These are phyloP conservation scores for Chaetorhynchus papuensis DNA, from an alignment of 2,113 vertebrate genomes.

Conservation along the genomic window DNA sequence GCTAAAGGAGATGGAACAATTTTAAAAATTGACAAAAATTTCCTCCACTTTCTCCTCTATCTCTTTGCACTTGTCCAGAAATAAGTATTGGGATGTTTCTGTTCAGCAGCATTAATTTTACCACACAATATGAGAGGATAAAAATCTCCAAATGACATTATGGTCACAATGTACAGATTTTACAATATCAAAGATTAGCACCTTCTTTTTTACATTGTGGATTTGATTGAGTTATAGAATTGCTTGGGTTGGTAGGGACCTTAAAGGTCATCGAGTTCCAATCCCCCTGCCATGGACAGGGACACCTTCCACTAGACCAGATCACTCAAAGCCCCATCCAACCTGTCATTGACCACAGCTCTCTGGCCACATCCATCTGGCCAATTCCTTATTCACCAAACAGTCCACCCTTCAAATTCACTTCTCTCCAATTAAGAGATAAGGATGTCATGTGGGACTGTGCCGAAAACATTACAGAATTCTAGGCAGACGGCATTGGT, in stretches of 20 bases:
- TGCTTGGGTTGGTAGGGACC: not conserved
- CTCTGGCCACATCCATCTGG: not conserved
- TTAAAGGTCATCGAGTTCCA: not conserved
- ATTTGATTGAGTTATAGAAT: not conserved
- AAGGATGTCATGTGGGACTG: not conserved
- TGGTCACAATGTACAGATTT: not conserved
- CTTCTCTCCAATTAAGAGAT: not conserved
- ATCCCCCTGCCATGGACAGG: not conserved
- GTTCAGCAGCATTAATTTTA: not conserved
- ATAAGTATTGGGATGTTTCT: not conserved
- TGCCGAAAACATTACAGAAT: not conserved
- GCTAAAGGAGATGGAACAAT: not conserved
- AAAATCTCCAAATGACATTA: not conserved
- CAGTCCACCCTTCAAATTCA: not conserved
- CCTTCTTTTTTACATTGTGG: not conserved
- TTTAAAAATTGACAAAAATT: not conserved
- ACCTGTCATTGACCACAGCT: not conserved
- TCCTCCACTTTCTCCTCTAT: not conserved
- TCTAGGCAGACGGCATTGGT: not conserved
- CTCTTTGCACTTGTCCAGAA: not conserved
- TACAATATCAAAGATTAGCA: not conserved
- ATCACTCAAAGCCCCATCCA: not conserved
- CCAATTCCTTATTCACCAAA: not conserved
- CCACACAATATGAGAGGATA: not conserved
- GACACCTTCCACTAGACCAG: not conserved